A percentile compares a stretch with the other conserved stretches of the same genome.
Conservation (phyloP, 1,140 invertebrate species). For the Lutraria rhynchaena region DNA sequence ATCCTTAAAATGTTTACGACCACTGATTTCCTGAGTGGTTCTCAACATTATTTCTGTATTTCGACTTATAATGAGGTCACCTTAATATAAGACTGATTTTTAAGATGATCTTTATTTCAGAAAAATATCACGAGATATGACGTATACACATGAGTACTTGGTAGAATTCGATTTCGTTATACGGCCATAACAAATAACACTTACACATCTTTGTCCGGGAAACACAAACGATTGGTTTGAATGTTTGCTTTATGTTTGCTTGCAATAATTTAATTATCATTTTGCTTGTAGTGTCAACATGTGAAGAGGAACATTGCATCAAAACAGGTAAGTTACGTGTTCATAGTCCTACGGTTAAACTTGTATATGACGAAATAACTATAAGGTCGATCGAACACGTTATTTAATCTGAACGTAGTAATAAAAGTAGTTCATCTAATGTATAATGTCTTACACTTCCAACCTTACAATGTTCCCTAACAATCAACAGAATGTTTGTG, state of each 20-base stretch:
- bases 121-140: too few relatives aligned
- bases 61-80: too few relatives aligned
- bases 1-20: too few relatives aligned
- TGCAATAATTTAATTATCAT: background rate
- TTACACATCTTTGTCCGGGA: background rate
- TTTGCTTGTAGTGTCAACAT: background rate
- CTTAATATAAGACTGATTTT: too few relatives aligned
- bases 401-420: background rate
- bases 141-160: background rate
- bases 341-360: too few relatives aligned
- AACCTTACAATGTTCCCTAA: background rate
- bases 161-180: background rate
- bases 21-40: too few relatives aligned
- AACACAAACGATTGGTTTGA: background rate
- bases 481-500: background rate
- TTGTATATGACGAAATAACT: background rate
- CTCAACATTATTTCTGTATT: too few relatives aligned
- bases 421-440: background rate
- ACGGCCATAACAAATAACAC: background rate
- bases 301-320: slow-evolving; percentile 4
- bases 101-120: too few relatives aligned
- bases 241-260: background rate
- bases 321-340: slow-evolving; percentile 1
- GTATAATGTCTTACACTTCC: background rate
- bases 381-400: background rate